Base-by-base conservation (phyloP, 30 jellyfish, hydroid and myxozoan genomes). In the Cassiopea andromeda region DNA sequence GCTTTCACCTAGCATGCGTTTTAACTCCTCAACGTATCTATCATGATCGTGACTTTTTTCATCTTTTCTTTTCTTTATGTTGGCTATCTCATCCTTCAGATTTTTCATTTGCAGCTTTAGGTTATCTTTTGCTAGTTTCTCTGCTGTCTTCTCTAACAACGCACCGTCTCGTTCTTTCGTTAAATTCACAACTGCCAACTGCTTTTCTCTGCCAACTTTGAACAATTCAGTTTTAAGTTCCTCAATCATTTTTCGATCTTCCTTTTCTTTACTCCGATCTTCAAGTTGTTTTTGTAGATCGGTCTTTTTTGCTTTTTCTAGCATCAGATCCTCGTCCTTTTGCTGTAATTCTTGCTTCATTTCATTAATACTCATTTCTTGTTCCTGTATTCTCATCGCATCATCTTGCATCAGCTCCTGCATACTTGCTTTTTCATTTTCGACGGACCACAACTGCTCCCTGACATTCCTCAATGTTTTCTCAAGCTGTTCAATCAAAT, bases 91-190 rank as follows among this genome's bases (percentile, higher is more conserved):
- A 2, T 87, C 94, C 66, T 50, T 67, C 73, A 68, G 1, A 44
- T 49, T 76, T 44, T 87, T 87, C 88, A 77, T 49, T 59, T 77
- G 77, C 18, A 87, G 44, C 73, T 87, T 87, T 44, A 87, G 19
- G 50, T 87, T 87, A 12, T 87, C 94, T 57, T 77, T 87, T 75
- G 78, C 94, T 71, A 87, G 59, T 73, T 75, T 87, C 46, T 87
- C 94, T 1, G 89, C 81, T 1, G 94, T 87, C 50, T 48, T 60
- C 88, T 60, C 88, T 75, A 87, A 38, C 14, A 87, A 38, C 3
- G 86, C 89, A 15, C 76, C 94, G 69, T 77, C 89, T 76, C 89
- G 61, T 60, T 87, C 84, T 79, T 76, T 87, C 18, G 86, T 69
- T 46, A 87, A 49, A 18, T 54, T 46, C 78, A 69, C 54, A n/a